A percentile compares a stretch with the other conserved stretches of the same genome.
Conservation (phyloP, 2,797 vertebrate genomes). For the Graptemys geographica region DNA sequence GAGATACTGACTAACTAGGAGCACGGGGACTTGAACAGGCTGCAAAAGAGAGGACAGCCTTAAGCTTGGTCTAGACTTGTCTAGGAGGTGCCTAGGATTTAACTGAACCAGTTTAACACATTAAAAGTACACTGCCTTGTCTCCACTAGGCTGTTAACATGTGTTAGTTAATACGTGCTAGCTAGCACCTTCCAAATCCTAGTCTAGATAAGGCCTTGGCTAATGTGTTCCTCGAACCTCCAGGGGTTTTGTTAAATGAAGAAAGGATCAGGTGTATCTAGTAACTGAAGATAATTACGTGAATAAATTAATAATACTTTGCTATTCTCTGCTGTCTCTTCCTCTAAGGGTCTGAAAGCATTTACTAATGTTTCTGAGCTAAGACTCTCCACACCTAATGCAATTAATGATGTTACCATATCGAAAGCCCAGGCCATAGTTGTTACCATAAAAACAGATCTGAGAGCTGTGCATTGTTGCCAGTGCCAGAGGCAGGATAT, state of each 20-base stretch:
- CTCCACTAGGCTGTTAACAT: background rate
- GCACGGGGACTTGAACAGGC: background rate
- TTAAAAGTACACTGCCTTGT: background rate
- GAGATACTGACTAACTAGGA: background rate
- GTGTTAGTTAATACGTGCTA: background rate
- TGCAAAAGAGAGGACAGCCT: background rate
- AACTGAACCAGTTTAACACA: background rate
- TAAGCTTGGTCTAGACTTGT: background rate
- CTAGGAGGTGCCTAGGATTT: background rate
- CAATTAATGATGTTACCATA: background rate
- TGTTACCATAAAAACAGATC: background rate
- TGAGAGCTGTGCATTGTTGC: background rate
- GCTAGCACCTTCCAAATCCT: background rate
- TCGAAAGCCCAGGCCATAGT: background rate
- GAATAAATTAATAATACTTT: background rate
- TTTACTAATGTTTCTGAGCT: background rate
- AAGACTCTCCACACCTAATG: background rate
- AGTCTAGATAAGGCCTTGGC: background rate
- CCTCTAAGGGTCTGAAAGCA: background rate
- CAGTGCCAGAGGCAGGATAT: rapidly evolving
- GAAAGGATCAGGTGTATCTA: background rate
- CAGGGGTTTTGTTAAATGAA: background rate
- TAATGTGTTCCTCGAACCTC: background rate
- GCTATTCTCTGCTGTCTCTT: background rate
- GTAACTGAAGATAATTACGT: background rate